Conservation (phyloP, 2,888 invertebrate genomes). For the Nymphalis c-album region DNA sequence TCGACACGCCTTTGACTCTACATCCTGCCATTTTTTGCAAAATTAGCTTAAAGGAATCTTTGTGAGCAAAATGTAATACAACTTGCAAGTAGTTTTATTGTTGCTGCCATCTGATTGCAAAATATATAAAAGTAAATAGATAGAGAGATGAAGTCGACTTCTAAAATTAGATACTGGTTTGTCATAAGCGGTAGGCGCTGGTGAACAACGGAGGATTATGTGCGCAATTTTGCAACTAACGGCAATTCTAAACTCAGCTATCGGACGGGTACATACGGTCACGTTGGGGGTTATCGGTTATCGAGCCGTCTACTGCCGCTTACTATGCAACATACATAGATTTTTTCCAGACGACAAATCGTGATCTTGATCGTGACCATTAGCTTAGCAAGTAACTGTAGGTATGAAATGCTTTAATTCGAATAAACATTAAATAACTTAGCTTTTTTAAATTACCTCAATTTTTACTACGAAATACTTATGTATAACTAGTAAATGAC, state of each 20-base stretch:
- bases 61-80: constrained; percentile 46
- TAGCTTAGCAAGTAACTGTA: constrained; percentile 19
- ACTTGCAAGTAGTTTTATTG: constrained; percentile 12
- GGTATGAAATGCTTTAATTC: background rate
- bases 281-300: constrained; percentile 70
- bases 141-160: constrained; percentile 2
- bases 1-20: constrained; percentile 71
- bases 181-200: constrained; percentile 34
- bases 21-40: constrained; percentile 73
- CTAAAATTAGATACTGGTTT: constrained; percentile 26
- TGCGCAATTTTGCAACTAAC: constrained; percentile 72
- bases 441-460: constrained; percentile 9
- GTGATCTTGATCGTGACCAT: constrained; percentile 39
- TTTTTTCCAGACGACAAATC: constrained; percentile 41
- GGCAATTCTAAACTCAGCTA: constrained; percentile 70
- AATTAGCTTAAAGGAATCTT: constrained; percentile 68
- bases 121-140: constrained; percentile 9
- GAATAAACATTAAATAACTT: too few species aligned
- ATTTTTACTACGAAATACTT: too few species aligned
- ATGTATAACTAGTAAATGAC: too few species aligned
- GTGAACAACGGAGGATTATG: constrained; percentile 60
- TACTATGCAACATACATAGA: constrained; percentile 41
- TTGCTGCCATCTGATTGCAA: constrained; percentile 5
- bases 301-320: constrained; percentile 54
- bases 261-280: constrained; percentile 61